Evolutionary conservation across 2,888 invertebrate species (phyloP), one percentile per base, ranked within the genome.

Genomic region (Lycaena phlaeas): DNA sequence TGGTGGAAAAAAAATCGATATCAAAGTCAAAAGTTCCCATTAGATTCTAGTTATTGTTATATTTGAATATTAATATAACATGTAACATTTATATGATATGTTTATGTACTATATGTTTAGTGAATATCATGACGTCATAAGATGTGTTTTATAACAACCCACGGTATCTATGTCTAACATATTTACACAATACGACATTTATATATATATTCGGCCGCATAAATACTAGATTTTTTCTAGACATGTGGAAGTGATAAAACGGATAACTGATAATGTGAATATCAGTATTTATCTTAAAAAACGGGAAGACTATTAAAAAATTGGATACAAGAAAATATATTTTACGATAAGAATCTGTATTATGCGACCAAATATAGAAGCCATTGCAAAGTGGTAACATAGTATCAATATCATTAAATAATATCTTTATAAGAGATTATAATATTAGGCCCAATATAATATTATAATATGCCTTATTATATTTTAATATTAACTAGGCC

Each of bases 81-180:
- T 61, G 53, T 61, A 68, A 68, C 59, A 61, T 68, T 28, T 52
- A 57, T 68, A 67, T 82, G 82, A 81, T 82, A 82, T 82, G 82
- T 82, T 73, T 61, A 74, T 81, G 76, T 81, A 78, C 75, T 79
- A 78, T 74, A 70, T 57, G 69, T 68, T 72, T 68, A 66, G 68
- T 66, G 67, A 65, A 61, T 61, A 60, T 61, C 38, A 55, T 61
- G 54, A 61, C 55, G 54, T 72, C 76, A 72, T 74, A 73, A 70
- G 69, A 74, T 66, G 63, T 65, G 61, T 67, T 55, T 50, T 44
- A 43, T 50, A 69, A 69, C 61, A 69, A 71, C 62, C 59, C 54
- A 64, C 56, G 53, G 59, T 68, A 51, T 55, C 31, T 61, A 61
- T 55, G 56, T 61, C 45, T 58, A 58, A 51, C 45, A 52, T 69